A percentile compares a stretch with the other conserved stretches of the same genome.
phyloP scores from a whole-genome alignment of 1,140 invertebrate species.

The Chymomyza costata region DNA sequence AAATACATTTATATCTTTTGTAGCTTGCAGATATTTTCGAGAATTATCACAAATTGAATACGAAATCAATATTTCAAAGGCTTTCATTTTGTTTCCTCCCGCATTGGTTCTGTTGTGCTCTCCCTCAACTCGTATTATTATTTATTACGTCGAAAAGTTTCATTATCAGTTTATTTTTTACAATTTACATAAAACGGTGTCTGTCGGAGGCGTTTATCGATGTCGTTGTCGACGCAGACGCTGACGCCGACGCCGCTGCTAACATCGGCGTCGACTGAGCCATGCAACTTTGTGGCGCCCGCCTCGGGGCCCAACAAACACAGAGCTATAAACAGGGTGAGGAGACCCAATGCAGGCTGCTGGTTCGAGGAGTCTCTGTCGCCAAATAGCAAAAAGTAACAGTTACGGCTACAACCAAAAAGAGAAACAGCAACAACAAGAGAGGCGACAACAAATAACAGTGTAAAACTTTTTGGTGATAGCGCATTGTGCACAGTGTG shows the following conservation, averaged over 20 bases:
- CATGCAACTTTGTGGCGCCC: constrained; percentile 61
- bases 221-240: no score
- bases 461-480: constrained; percentile 57
- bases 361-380: constrained; percentile 3
- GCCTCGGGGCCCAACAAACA: no score
- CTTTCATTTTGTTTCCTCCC: neutral
- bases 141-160: constrained; percentile 70
- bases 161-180: constrained; percentile 53
- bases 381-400: constrained; percentile 24
- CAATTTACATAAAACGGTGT: constrained; percentile 65
- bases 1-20: no score
- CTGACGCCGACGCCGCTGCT: no score
- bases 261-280: constrained; percentile 5
- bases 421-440: constrained; percentile 18
- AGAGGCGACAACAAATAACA: constrained; percentile 63
- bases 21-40: no score
- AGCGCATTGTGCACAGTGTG: constrained; percentile 20
- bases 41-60: constrained; percentile 67
- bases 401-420: constrained; percentile 25
- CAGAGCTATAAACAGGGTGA: no score
- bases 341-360: no score
- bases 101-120: neutral
- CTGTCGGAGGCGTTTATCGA: constrained; percentile 34
- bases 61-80: constrained; percentile 58
- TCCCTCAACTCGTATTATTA: constrained; percentile 35